phyloP scores from a whole-genome alignment of 2,113 vertebrate species.

The Tiliqua scincoides region DNA sequence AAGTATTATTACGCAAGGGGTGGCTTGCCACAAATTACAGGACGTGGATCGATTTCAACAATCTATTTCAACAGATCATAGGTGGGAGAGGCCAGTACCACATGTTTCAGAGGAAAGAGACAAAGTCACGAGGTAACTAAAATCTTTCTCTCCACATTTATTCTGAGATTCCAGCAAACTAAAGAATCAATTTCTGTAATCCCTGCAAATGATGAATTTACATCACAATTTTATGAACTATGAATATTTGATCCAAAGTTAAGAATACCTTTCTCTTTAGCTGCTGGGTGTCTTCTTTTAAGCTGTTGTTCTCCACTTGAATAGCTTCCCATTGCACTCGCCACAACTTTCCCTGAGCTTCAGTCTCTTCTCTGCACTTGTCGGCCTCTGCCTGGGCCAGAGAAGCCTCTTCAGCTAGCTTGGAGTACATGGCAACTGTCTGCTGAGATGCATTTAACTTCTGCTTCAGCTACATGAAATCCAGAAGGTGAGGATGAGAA shows the following conservation, averaged over 20 bases:
- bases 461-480: slow-evolving; percentile 71
- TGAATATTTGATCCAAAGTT: not conserved
- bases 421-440: slow-evolving; percentile 68
- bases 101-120: not conserved
- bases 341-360: slow-evolving; percentile 56
- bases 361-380: slow-evolving; percentile 60
- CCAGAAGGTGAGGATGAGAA: not conserved
- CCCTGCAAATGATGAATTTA: not conserved
- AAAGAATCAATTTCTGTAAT: not conserved
- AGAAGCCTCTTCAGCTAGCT: slow-evolving; percentile 57
- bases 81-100: not conserved
- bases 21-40: not conserved
- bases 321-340: slow-evolving; percentile 63
- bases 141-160: not conserved
- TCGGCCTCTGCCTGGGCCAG: slow-evolving; percentile 66
- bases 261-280: slow-evolving; percentile 68
- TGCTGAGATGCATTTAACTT: slow-evolving; percentile 73
- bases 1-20: not conserved
- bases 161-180: not conserved
- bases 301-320: slow-evolving; percentile 55
- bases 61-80: not conserved
- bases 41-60: not conserved
- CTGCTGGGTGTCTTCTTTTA: slow-evolving; percentile 68
- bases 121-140: not conserved
- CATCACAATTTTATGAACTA: not conserved